Evolutionary conservation across 2,113 vertebrate species (phyloP), one percentile per base, ranked within the genome.

Genomic region (Corythornis vintsioides): DNA sequence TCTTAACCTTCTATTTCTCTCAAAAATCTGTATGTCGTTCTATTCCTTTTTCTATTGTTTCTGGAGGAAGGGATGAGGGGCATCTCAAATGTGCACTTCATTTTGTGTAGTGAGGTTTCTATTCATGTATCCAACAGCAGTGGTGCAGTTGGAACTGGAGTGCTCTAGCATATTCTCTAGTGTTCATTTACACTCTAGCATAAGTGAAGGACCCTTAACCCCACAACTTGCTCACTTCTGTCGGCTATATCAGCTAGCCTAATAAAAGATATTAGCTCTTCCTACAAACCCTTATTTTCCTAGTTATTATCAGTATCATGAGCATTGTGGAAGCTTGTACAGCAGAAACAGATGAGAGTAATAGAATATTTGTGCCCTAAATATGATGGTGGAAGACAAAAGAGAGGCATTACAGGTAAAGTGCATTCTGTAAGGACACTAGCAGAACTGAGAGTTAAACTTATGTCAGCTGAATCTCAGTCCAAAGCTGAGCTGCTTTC

Each of bases 201-300:
- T 63, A 88, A 81, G 64, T 93, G 91, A 89, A 89, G 87, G 67
- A 92, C 59, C 31, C 93, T 96, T 93, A 91, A 92, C 82, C 60
- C 38, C 59, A 59, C 82, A 95, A 85, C 82, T 94, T 91, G 29
- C 59, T 94, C 71, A 66, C 42, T 95, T 94, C 65, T 89, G 42
- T 80, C 4, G 3, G 35, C 83, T 89, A 9, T 72, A 87, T 83
- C 67, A 70, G 55, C 26, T 65, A 85, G 63, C 70, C 67, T 95
- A 83, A 93, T 91, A 70, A 73, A 91, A 89, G 45, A 42, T 84
- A 76, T 42, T 91, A 87, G 71, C 35, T 87, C 50, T 92, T 82
- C 35, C 87, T 87, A 79, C n/a, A 78, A 64, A 65, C 57, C 21
- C 52, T 77, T 40, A 45, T 88, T 94, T 92, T n/a, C 50, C 43